These are phyloP conservation scores for Griposia aprilina DNA, from an alignment of 2,888 invertebrate species.

Conservation along the genomic window DNA sequence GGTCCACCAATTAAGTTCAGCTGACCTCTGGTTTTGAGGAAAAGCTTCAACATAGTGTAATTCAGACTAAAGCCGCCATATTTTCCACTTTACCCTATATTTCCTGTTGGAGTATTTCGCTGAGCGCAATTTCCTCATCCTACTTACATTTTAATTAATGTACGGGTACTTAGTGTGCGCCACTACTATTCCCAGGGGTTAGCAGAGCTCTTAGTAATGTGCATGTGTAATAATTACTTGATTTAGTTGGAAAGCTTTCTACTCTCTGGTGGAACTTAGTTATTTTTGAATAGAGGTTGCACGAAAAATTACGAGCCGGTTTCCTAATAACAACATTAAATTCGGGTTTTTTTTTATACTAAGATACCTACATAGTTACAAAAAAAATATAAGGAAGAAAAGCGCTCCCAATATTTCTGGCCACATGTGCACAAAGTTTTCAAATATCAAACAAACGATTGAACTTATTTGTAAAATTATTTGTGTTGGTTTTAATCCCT, in stretches of 20 bases:
- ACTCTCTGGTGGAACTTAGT: not conserved
- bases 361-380: not conserved
- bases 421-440: constrained; percentile 35
- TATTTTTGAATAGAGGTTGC: not conserved
- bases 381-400: not conserved
- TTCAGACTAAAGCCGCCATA: constrained; percentile 21
- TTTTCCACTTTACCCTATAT: constrained; percentile 44
- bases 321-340: not conserved
- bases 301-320: constrained; percentile 2
- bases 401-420: constrained; percentile 1
- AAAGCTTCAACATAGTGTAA: not conserved
- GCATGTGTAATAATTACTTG: constrained; percentile 40
- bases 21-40: not conserved
- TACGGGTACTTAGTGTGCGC: constrained; percentile 22
- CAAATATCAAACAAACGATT: constrained; percentile 47
- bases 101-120: constrained; percentile 26
- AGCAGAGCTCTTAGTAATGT: constrained; percentile 49
- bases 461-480: too few relatives aligned
- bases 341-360: not conserved
- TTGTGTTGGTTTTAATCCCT: constrained; percentile 50
- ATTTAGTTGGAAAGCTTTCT: constrained; percentile 32
- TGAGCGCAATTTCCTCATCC: constrained; percentile 32
- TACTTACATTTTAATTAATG: constrained; percentile 51
- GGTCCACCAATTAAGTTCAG: not conserved
- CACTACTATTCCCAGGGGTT: constrained; percentile 29